A percentile compares a stretch with the other conserved stretches of the same genome.
Evolutionary conservation across 2,888 invertebrate species (phyloP).

Genomic region (Protodeltote pygarga): DNA sequence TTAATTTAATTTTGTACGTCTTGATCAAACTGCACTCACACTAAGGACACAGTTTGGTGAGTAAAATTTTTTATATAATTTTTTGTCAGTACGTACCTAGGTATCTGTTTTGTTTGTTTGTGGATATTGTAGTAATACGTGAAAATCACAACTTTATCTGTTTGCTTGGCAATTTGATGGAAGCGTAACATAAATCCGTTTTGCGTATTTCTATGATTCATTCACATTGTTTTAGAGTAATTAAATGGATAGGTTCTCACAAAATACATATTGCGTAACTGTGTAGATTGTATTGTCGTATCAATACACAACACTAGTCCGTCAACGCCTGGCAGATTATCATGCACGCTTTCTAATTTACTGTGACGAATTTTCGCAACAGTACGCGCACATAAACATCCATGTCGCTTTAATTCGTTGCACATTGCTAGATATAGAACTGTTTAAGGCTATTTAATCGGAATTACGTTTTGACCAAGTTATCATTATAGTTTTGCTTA

Average conservation of each 20-base stretch:
- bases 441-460: constrained; percentile 30
- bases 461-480: constrained; percentile 2
- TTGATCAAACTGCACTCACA: constrained; percentile 9
- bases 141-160: constrained; percentile 4
- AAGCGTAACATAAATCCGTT: background rate
- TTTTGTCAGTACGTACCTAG: constrained; percentile 15
- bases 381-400: constrained; percentile 55
- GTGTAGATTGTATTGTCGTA: constrained; percentile 34
- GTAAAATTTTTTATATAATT: constrained; percentile 41
- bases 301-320: constrained; percentile 40
- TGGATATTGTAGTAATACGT: background rate
- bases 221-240: constrained; percentile 10
- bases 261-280: constrained; percentile 41
- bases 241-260: constrained; percentile 24
- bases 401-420: constrained; percentile 57
- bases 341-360: constrained; percentile 81
- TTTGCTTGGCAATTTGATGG: background rate
- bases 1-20: background rate
- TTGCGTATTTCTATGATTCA: background rate
- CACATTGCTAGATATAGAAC: constrained; percentile 43
- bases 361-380: constrained; percentile 77
- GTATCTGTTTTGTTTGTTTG: constrained; percentile 23
- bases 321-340: constrained; percentile 57
- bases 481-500: no score
- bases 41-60: constrained; percentile 33